phyloP scores from a whole-genome alignment of 1,140 invertebrate species.

The Diorhabda sublineata region DNA sequence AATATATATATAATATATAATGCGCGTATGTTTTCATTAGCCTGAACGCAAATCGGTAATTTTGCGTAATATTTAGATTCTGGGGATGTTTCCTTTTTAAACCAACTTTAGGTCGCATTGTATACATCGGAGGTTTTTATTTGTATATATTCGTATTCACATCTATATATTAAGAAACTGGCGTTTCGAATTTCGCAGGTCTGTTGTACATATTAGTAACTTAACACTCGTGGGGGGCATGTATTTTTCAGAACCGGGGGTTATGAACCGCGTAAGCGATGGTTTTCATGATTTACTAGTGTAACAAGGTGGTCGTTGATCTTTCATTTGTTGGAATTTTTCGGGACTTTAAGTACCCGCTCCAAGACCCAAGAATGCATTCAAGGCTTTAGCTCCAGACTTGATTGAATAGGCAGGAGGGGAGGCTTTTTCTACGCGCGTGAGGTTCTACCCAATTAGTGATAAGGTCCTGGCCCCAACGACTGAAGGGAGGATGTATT shows the following conservation, averaged over 20 bases:
- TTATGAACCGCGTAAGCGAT: slow-evolving; percentile 32
- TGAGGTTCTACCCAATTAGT: slow-evolving; percentile 47
- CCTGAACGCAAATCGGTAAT: slow-evolving; percentile 17
- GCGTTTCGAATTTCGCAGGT: slow-evolving; percentile 44
- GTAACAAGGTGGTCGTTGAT: slow-evolving; percentile 51
- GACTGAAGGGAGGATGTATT: slow-evolving; percentile 55
- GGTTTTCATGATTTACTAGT: slow-evolving; percentile 51
- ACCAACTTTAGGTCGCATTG: slow-evolving; percentile 39
- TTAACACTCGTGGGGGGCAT: slow-evolving; percentile 44
- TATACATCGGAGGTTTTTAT: slow-evolving; percentile 44
- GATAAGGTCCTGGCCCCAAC: slow-evolving; percentile 52
- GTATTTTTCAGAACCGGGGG: slow-evolving; percentile 62
- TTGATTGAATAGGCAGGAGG: slow-evolving; percentile 48
- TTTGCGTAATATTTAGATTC: slow-evolving; percentile 48
- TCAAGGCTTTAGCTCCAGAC: slow-evolving; percentile 30
- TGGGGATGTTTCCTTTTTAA: slow-evolving; percentile 39
- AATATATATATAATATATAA: no score
- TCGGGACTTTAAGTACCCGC: slow-evolving; percentile 55
- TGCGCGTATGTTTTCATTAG: slow-evolving; percentile 10
- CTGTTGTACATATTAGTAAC: slow-evolving; percentile 44
- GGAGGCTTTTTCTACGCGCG: slow-evolving; percentile 46
- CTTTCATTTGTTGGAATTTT: slow-evolving; percentile 48
- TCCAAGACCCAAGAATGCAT: slow-evolving; percentile 48
- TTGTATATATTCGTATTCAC: slow-evolving; percentile 40
- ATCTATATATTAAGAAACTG: slow-evolving; percentile 54